Conservation (phyloP, 2,888 invertebrate species). For the Stegana nigrithorax region DNA sequence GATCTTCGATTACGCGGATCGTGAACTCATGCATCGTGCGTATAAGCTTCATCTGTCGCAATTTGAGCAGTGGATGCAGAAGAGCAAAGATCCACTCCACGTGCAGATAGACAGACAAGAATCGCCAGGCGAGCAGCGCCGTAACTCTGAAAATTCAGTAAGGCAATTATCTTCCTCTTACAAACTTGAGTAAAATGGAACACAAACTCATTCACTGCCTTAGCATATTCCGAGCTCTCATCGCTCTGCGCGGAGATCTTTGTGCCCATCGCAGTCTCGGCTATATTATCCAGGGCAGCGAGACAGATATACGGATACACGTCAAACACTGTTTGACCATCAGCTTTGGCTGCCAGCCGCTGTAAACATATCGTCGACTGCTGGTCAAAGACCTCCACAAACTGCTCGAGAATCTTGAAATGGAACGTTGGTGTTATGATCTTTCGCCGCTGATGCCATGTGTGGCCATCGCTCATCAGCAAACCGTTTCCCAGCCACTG, state of each 20-base stretch:
- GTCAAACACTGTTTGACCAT: slow-evolving; percentile 69
- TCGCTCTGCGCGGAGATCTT: slow-evolving; percentile 71
- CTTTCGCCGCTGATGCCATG: slow-evolving; percentile 78
- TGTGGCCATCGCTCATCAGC: slow-evolving; percentile 62
- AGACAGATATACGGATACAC: slow-evolving; percentile 73
- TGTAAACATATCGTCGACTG: slow-evolving; percentile 73
- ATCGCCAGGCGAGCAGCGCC: slow-evolving; percentile 49
- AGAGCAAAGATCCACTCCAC: slow-evolving; percentile 33
- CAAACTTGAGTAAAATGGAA: neutral
- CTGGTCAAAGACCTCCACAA: slow-evolving; percentile 77
- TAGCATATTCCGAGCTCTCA: slow-evolving; percentile 76
- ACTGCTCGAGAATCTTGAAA: slow-evolving; percentile 81
- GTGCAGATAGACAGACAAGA: slow-evolving; percentile 46
- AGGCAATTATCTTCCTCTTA: neutral
- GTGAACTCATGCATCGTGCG: slow-evolving; percentile 50
- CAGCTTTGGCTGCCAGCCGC: slow-evolving; percentile 70
- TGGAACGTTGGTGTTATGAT: slow-evolving; percentile 84
- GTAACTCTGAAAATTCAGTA: slow-evolving; percentile 41
- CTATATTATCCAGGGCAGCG: slow-evolving; percentile 73
- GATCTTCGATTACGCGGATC: slow-evolving; percentile 45
- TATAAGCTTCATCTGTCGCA: slow-evolving; percentile 33
- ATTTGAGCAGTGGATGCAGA: slow-evolving; percentile 26
- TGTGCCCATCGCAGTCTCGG: slow-evolving; percentile 64
- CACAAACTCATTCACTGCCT: slow-evolving; percentile 75
- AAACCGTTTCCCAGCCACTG: slow-evolving; percentile 63